phyloP scores from a whole-genome alignment of 2,797 vertebrate species.

The Tenualosa ilisha region DNA sequence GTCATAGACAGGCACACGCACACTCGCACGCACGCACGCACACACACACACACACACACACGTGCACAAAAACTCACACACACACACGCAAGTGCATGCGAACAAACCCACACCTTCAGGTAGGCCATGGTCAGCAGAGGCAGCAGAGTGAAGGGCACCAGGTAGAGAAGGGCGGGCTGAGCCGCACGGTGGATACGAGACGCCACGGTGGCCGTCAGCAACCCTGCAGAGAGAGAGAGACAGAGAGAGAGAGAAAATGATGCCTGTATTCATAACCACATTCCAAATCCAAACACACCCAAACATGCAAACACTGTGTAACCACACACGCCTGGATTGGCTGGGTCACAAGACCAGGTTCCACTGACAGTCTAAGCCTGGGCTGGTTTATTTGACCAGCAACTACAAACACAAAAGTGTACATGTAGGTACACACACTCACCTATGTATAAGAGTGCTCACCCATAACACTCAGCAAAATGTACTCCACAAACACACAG shows the following conservation, averaged over 20 bases:
- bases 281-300: background rate
- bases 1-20: background rate
- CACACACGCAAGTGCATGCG: background rate
- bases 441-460: no score
- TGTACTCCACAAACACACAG: no score
- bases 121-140: conserved; percentile 99
- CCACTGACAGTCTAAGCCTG: no score
- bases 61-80: background rate
- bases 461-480: no score
- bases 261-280: background rate
- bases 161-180: conserved; percentile 96
- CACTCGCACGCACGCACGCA: no score
- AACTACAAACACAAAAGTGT: no score
- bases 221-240: conserved; percentile 68
- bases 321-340: background rate
- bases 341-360: no score
- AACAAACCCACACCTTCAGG: conserved; percentile 84
- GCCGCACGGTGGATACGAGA: conserved; percentile 98
- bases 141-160: conserved; percentile 99
- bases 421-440: no score
- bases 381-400: no score
- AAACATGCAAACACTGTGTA: background rate
- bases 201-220: conserved; percentile 96
- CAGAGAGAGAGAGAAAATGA: background rate
- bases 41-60: background rate